These are phyloP conservation scores for Luidia sarsii DNA, from an alignment of 53 echinoderm and acorn worm genomes.

Conservation along the genomic window DNA sequence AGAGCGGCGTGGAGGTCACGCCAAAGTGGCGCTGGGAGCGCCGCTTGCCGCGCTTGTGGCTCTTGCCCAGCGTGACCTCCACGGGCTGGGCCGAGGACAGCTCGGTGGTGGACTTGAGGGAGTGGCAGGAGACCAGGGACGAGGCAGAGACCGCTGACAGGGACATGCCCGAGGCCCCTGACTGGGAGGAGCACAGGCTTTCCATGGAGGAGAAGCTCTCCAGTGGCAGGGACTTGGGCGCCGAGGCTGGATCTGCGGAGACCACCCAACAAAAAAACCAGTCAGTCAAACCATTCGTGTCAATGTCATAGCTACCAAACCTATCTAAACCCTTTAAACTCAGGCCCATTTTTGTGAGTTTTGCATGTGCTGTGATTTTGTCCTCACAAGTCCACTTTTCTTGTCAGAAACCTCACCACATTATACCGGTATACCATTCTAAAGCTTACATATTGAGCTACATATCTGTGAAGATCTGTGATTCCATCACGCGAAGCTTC, in stretches of 20 bases:
- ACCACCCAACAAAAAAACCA: too few relatives aligned
- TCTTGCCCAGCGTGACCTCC: conserved; percentile 56
- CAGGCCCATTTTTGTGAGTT: too few relatives aligned
- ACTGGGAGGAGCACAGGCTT: conserved; percentile 91
- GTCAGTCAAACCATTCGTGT: too few relatives aligned
- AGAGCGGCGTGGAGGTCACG: conserved; percentile 72
- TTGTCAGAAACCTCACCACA: too few relatives aligned
- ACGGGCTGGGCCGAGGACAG: conserved; percentile 37
- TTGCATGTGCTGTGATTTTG: too few relatives aligned
- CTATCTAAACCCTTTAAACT: too few relatives aligned
- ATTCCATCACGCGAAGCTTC: too few relatives aligned
- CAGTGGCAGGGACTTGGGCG: conserved; percentile 85
- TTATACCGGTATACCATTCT: too few relatives aligned
- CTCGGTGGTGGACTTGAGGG: conserved; percentile 64
- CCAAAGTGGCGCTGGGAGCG: conserved; percentile 59
- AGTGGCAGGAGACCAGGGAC: conserved; percentile 96
- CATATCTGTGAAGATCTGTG: too few relatives aligned
- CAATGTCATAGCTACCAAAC: too few relatives aligned
- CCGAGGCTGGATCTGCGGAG: conserved; percentile 83
- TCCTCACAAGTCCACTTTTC: too few relatives aligned
- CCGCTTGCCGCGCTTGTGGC: conserved; percentile 39
- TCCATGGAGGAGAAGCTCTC: conserved; percentile 99
- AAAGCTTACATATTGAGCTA: too few relatives aligned
- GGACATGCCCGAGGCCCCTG: conserved; percentile 95
- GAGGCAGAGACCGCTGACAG: conserved; percentile 87